Evolutionary conservation across 2,113 vertebrate species (phyloP).

Genomic region (Sitta europaea): DNA sequence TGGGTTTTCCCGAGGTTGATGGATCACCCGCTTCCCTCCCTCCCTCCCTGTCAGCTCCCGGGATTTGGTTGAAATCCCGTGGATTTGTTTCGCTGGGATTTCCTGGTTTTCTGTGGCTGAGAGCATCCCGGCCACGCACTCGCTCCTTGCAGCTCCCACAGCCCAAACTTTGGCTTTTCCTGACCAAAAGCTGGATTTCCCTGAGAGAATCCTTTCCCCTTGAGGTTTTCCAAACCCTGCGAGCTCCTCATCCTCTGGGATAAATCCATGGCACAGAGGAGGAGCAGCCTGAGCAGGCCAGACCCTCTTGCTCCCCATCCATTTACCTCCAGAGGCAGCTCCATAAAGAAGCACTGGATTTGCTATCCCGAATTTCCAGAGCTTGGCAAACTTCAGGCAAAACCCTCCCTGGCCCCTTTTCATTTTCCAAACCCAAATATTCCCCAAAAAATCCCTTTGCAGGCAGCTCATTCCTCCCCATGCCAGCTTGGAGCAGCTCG

Average conservation of each 20-base stretch:
- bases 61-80: not conserved
- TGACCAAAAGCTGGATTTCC: not conserved
- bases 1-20: not conserved
- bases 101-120: not conserved
- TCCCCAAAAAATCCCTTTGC: not conserved
- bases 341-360: not conserved
- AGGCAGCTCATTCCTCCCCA: accelerated
- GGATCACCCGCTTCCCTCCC: not conserved
- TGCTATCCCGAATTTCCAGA: not conserved
- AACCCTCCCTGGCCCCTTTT: not conserved
- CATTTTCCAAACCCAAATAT: accelerated
- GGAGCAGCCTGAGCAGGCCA: not conserved
- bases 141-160: accelerated
- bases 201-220: not conserved
- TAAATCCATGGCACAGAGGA: not conserved
- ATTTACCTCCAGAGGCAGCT: not conserved
- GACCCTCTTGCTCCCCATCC: not conserved
- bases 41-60: not conserved
- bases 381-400: not conserved
- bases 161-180: not conserved
- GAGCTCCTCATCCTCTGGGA: not conserved
- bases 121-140: not conserved
- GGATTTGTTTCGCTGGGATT: not conserved
- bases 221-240: not conserved
- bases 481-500: accelerated